Evolutionary conservation across 2,113 vertebrate species (phyloP).

Genomic region (Ptilonorhynchus violaceus): DNA sequence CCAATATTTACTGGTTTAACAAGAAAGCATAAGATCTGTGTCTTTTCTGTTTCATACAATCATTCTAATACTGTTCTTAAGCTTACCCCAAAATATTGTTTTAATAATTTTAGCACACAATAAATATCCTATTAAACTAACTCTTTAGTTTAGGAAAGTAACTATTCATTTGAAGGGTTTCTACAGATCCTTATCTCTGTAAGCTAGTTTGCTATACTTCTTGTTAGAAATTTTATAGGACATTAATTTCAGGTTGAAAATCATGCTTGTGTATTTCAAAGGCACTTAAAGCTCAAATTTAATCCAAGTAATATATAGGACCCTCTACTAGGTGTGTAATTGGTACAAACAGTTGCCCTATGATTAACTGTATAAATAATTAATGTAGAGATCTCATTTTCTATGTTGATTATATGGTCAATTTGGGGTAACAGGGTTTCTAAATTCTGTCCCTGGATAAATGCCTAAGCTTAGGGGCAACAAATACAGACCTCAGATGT

Average conservation of each 20-base stretch:
- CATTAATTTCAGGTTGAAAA: conserved; percentile 23
- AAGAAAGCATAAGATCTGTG: conserved; percentile 8
- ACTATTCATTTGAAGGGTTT: conserved; percentile 67
- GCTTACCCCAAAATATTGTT: conserved; percentile 37
- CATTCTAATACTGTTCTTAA: conserved; percentile 60
- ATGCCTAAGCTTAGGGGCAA: background rate
- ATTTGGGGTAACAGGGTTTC: background rate
- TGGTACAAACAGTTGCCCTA: background rate
- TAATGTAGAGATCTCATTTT: background rate
- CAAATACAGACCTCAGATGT: background rate
- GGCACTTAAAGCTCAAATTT: background rate
- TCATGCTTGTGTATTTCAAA: background rate
- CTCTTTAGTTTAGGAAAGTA: conserved; percentile 50
- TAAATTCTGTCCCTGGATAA: background rate
- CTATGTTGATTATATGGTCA: background rate
- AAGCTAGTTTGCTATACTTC: conserved; percentile 31
- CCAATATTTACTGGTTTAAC: conserved; percentile 39
- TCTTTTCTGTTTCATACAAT: conserved; percentile 35
- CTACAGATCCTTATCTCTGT: conserved; percentile 55
- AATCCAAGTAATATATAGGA: background rate
- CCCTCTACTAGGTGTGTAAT: background rate
- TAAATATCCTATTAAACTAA: conserved; percentile 57
- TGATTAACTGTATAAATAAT: background rate
- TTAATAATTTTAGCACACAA: conserved; percentile 66
- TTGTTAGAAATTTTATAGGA: conserved; percentile 28